Evolutionary conservation across 2,888 invertebrate genomes (phyloP).

Genomic region (Ptilodon capucinus): DNA sequence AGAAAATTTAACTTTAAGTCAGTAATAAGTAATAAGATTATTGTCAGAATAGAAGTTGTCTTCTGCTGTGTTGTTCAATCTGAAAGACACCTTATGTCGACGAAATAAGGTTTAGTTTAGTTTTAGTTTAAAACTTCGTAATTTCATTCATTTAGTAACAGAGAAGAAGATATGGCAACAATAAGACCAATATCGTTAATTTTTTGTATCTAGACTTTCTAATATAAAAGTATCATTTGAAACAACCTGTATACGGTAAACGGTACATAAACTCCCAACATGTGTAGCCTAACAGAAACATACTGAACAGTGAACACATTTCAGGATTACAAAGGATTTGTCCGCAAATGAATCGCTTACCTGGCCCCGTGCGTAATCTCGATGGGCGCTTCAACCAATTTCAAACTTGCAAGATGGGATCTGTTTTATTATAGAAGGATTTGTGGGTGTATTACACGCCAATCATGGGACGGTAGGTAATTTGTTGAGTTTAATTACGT

Average conservation of each 20-base stretch:
- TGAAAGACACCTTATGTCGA: no score
- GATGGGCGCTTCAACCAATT: conserved; percentile 21
- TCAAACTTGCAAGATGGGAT: conserved; percentile 16
- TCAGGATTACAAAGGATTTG: conserved; percentile 54
- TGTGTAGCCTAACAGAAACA: conserved; percentile 6
- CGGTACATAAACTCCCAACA: conserved; percentile 6
- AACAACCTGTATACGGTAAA: conserved; percentile 6
- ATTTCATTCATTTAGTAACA: no score
- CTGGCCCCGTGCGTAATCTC: conserved; percentile 26
- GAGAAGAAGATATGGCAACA: no score
- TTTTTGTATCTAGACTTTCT: no score
- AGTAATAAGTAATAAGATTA: no score
- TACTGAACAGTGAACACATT: conserved; percentile 40
- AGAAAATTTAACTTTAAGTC: no score
- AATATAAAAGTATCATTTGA: no score
- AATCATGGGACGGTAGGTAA: neutral
- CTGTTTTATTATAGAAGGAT: conserved; percentile 4
- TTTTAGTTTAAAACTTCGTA: no score
- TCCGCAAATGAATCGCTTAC: conserved; percentile 50
- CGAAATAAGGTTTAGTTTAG: no score
- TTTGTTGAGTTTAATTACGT: neutral
- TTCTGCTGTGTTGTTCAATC: no score
- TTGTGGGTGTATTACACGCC: neutral
- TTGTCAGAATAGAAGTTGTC: no score
- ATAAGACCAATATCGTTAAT: no score